Conservation (phyloP, 2,113 vertebrate species). For the Malaclemys terrapin region DNA sequence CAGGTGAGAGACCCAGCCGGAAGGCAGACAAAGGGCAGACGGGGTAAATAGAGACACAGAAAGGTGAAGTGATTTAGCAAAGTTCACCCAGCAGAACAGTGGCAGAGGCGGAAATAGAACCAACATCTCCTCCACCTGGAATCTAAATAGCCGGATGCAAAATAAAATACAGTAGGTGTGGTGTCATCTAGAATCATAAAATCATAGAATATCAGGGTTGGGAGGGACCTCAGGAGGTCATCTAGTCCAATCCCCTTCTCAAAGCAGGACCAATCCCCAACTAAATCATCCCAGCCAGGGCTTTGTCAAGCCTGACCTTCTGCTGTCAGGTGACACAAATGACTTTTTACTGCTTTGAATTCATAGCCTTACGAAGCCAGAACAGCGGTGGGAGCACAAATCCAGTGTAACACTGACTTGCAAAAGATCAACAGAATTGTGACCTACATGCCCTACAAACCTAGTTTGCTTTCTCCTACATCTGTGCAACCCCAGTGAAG, state of each 20-base stretch:
- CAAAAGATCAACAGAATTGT: background rate
- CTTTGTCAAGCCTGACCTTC: too few relatives aligned
- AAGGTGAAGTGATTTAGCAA: background rate
- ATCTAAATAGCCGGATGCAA: rapidly evolving
- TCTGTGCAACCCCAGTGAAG: rapidly evolving
- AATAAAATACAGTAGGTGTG: background rate
- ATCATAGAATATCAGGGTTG: too few relatives aligned
- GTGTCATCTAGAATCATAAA: too few relatives aligned
- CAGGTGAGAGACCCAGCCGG: background rate
- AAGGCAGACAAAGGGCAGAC: background rate
- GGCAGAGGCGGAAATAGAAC: background rate
- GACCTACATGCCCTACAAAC: background rate
- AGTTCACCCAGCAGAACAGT: background rate
- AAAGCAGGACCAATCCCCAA: too few relatives aligned
- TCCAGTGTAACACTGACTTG: background rate
- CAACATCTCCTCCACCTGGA: background rate
- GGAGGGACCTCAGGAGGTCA: too few relatives aligned
- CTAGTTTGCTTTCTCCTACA: background rate
- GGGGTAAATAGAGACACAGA: background rate
- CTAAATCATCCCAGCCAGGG: too few relatives aligned
- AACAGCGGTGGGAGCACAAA: background rate
- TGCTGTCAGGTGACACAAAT: background rate
- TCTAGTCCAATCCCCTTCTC: too few relatives aligned
- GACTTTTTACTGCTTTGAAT: background rate
- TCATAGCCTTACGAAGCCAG: background rate